Evolutionary conservation across 1,140 invertebrate genomes (phyloP).

Genomic region (Drosophila aff.): DNA sequence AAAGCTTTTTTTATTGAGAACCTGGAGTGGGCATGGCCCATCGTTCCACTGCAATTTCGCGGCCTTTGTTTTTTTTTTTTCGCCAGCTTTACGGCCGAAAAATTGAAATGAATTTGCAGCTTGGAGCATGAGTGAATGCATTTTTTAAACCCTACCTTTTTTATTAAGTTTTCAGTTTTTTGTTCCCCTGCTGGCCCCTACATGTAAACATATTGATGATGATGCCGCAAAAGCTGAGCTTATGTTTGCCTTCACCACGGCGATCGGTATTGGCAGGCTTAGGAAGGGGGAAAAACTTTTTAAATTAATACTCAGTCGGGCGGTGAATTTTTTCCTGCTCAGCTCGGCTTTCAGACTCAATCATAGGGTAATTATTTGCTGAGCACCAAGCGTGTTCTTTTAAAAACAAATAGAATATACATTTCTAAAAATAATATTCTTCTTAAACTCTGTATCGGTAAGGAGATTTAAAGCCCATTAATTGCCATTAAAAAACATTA

Average conservation of each 20-base stretch:
- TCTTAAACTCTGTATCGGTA: neutral
- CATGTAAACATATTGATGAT: constrained; percentile 53
- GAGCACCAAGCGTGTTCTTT: neutral
- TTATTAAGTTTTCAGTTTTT: constrained; percentile 24
- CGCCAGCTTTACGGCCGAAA: constrained; percentile 41
- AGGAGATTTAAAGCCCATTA: neutral
- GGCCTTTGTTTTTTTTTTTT: constrained; percentile 65
- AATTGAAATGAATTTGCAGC: constrained; percentile 70
- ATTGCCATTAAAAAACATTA: constrained; percentile 6
- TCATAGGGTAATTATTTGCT: constrained; percentile 3
- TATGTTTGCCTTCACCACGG: constrained; percentile 46
- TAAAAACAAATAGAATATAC: neutral
- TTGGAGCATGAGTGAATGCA: constrained; percentile 57
- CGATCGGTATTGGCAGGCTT: constrained; percentile 36
- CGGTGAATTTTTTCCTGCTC: neutral
- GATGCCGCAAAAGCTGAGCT: constrained; percentile 29
- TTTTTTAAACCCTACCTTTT: constrained; percentile 40
- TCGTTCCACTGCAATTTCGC: constrained; percentile 63
- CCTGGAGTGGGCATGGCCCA: constrained; percentile 16
- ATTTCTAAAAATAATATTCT: neutral
- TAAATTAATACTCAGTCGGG: constrained; percentile 26
- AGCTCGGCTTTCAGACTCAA: neutral
- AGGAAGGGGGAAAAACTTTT: constrained; percentile 26
- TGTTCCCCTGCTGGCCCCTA: constrained; percentile 2
- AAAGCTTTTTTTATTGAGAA: constrained; percentile 66